Base-by-base conservation (phyloP, 2,113 vertebrate species). In the Chamaea fasciata region DNA sequence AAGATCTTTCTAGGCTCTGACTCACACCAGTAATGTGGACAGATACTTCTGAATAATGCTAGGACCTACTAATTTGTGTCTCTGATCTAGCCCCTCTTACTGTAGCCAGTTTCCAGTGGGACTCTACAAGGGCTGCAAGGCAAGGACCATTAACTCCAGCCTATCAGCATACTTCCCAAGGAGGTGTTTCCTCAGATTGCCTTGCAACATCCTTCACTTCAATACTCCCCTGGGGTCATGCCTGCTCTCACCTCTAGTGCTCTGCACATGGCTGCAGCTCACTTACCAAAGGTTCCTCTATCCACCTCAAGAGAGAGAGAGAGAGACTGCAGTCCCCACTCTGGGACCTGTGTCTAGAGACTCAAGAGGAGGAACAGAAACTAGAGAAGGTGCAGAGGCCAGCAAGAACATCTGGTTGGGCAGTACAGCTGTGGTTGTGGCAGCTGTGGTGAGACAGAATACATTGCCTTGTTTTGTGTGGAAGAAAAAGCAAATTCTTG, bases 201-300 rank as follows among this genome's bases (percentile, higher is more conserved):
- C 31, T 70, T 39, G 7, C 30, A 44, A 33, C n/a, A 24, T 9
- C 0, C 0, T 35, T n/a, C 0, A 0, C 49, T 30, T 88, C 63
- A 44, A 16, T 6, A 35, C 3, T 28, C 7, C 21, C n/a, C 57
- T 15, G 2, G 33, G 33, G 59, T 55, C 4, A 1, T 10, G 3
- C 15, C 7, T 84, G 41, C 13, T 75, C 20, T 56, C 33, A 42
- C 55, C 42, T 63, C 44, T 42, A 47, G 33, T 12, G 18, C 24
- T 53, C n/a, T 71, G 44, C 11, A 19, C 0, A 0, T 28, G 75
- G 15, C 60, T 63, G 50, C 13, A 18, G 24, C 27, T 83, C 4
- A 3, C 23, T 52, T 68, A 42, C 19, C 33, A 30, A 44, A 28
- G n/a, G 17, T 13, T 78, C 20, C 39, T 71, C 20, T n/a, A 8